These are phyloP conservation scores for Myotis davidii DNA, from an alignment of 2,113 vertebrate species.

Conservation along the genomic window DNA sequence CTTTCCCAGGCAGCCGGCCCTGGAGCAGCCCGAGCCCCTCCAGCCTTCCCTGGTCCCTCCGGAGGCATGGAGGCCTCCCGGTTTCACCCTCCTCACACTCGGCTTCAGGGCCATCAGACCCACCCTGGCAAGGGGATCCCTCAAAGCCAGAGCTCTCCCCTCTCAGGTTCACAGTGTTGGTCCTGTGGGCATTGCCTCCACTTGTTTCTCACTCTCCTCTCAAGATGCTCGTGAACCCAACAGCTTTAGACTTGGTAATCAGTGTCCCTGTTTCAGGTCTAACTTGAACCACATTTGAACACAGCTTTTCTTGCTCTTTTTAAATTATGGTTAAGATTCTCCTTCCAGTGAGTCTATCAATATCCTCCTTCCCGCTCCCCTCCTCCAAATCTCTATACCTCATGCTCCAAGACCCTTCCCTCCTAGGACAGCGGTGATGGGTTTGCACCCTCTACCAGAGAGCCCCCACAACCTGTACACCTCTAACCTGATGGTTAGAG, in stretches of 20 bases:
- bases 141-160: too few species aligned
- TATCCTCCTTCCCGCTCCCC: not conserved
- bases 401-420: not conserved
- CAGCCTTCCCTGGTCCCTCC: not conserved
- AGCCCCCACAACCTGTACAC: too few species aligned
- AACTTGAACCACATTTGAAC: not conserved
- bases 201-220: not conserved
- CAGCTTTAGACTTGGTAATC: not conserved
- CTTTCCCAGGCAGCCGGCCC: not conserved
- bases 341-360: not conserved
- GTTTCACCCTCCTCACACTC: not conserved
- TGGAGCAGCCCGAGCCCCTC: not conserved
- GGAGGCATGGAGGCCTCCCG: accelerated
- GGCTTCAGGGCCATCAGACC: not conserved
- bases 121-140: not conserved
- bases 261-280: not conserved
- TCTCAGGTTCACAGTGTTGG: not conserved
- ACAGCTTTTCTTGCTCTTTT: not conserved
- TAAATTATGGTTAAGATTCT: not conserved
- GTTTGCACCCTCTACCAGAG: too few species aligned
- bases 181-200: not conserved
- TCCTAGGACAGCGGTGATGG: accelerated
- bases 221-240: not conserved
- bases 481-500: too few species aligned
- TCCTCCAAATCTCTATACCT: not conserved